Conservation (phyloP, 2,113 vertebrate species). For the Gasterosteus nipponicus region DNA sequence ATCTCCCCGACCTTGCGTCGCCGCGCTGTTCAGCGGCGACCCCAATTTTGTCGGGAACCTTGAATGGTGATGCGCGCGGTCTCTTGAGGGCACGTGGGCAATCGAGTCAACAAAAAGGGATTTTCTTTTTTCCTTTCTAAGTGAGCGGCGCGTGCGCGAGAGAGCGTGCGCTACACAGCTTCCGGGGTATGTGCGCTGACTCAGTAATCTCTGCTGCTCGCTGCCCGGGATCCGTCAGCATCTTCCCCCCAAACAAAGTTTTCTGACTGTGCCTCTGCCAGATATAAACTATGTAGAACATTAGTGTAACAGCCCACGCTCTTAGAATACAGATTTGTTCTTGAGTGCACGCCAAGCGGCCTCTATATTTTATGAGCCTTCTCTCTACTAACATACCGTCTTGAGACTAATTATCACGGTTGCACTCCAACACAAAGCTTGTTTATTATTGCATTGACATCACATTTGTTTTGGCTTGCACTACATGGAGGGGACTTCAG, state of each 20-base stretch:
- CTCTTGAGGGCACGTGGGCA: conserved; percentile 40
- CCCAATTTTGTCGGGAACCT: conserved; percentile 70
- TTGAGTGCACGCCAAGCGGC: conserved; percentile 75
- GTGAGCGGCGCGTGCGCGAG: conserved; percentile 20
- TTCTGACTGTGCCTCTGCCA: conserved; percentile 69
- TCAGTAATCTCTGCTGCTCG: conserved; percentile 60
- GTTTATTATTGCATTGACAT: conserved; percentile 75
- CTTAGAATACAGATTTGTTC: conserved; percentile 75
- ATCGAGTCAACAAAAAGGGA: conserved; percentile 58
- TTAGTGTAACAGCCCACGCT: conserved; percentile 73
- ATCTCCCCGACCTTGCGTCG: conserved; percentile 62
- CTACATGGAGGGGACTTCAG: conserved; percentile 66
- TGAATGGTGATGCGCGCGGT: conserved; percentile 44
- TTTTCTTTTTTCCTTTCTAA: conserved; percentile 4
- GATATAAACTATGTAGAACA: conserved; percentile 75
- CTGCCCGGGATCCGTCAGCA: conserved; percentile 69
- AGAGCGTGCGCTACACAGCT: conserved; percentile 8
- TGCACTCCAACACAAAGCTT: conserved; percentile 75
- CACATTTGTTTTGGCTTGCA: conserved; percentile 75
- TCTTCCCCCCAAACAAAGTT: conserved; percentile 73
- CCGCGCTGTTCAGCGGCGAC: conserved; percentile 52
- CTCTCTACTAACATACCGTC: conserved; percentile 70
- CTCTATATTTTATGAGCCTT: conserved; percentile 78
- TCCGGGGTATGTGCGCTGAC: conserved; percentile 61
- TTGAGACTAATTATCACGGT: conserved; percentile 80